These are phyloP conservation scores for Pterocles burchelli DNA, from an alignment of 2,113 vertebrate species.

Conservation along the genomic window DNA sequence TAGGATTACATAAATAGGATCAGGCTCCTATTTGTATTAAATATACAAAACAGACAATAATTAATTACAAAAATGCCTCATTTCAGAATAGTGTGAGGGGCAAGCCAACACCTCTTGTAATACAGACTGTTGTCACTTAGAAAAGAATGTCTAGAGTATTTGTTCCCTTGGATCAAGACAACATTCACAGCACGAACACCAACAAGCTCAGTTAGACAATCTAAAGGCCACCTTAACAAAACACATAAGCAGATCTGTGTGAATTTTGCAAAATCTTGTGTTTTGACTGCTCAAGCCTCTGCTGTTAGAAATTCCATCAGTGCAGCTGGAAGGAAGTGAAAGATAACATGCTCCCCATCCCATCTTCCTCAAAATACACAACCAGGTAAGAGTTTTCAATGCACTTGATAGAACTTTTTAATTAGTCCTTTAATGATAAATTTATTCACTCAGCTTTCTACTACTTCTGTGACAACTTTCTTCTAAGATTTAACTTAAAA, in stretches of 20 bases:
- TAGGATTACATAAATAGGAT: not conserved
- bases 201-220: not conserved
- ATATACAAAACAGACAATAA: not conserved
- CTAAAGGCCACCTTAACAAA: not conserved
- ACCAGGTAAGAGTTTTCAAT: not conserved
- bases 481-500: not conserved
- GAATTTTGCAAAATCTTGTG: not conserved
- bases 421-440: not conserved
- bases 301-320: not conserved
- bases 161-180: not conserved
- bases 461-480: not conserved
- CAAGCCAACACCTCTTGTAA: not conserved
- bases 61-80: not conserved
- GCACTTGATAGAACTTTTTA: not conserved
- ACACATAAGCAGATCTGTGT: not conserved
- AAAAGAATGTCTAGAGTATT: not conserved
- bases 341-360: not conserved
- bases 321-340: not conserved
- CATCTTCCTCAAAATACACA: not conserved
- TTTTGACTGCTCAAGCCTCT: not conserved
- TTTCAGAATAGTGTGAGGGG: not conserved
- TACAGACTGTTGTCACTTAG: not conserved
- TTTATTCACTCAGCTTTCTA: not conserved
- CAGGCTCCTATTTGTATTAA: not conserved
- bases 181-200: not conserved